These are phyloP conservation scores for Caiman crocodilus DNA, from an alignment of 2,797 vertebrate genomes.

Conservation along the genomic window DNA sequence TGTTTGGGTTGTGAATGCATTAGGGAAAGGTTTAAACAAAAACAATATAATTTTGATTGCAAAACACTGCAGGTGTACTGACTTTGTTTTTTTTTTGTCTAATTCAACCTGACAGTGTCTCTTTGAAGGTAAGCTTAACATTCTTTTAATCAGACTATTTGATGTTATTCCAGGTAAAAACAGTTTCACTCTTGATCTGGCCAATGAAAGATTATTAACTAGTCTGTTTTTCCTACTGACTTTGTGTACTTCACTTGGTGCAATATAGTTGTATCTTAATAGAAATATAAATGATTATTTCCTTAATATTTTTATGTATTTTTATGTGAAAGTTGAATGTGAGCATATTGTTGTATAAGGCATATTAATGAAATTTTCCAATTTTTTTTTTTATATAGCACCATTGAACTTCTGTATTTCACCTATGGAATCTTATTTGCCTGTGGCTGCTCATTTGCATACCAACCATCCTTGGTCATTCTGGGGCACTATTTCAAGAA, in stretches of 20 bases:
- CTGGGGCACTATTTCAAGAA: slow-evolving; percentile 97
- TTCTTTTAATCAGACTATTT: not conserved
- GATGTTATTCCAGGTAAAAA: not conserved
- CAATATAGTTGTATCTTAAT: not conserved
- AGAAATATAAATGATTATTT: not conserved
- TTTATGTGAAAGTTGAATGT: accelerated
- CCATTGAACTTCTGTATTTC: slow-evolving; percentile 91
- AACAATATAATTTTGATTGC: accelerated
- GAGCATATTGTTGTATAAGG: not conserved
- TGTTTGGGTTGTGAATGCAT: accelerated
- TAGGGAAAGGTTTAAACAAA: not conserved
- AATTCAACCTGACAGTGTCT: not conserved
- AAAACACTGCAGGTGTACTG: not conserved
- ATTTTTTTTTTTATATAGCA: slow-evolving; percentile 77
- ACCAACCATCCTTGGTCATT: slow-evolving; percentile 97
- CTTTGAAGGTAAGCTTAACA: not conserved
- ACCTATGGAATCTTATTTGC: slow-evolving; percentile 95
- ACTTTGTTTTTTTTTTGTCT: not conserved
- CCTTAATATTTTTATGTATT: not conserved
- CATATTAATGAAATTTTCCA: not conserved
- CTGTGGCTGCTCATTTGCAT: slow-evolving; percentile 94
- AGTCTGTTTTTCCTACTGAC: not conserved
- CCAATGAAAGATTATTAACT: not conserved
- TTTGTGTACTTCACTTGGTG: not conserved
- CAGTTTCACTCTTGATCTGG: not conserved